A percentile compares a stretch with the other conserved stretches of the same genome.
These are phyloP conservation scores for Danaus plexippus DNA, from an alignment of 1,140 invertebrate species.

Conservation along the genomic window DNA sequence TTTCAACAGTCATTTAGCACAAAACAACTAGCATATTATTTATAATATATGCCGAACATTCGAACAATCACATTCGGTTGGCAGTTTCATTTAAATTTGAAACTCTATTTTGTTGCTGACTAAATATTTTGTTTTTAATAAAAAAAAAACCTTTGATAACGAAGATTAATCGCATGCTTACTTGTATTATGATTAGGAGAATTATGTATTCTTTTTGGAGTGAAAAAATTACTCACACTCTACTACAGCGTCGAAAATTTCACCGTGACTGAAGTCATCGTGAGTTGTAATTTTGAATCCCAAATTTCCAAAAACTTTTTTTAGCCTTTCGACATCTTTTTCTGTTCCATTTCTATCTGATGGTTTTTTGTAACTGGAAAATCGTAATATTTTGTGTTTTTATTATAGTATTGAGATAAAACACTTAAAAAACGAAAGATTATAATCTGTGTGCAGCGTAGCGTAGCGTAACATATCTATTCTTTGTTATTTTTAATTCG, in stretches of 20 bases:
- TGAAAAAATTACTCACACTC: slow-evolving; percentile 22
- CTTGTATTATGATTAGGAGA: too few species aligned
- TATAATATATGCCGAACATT: background rate
- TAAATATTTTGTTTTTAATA: too few species aligned
- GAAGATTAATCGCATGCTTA: too few species aligned
- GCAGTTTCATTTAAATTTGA: too few species aligned
- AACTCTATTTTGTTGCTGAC: too few species aligned
- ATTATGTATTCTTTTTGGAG: too few species aligned
- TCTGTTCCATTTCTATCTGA: slow-evolving; percentile 29
- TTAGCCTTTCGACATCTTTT: slow-evolving; percentile 31
- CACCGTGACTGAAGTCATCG: slow-evolving; percentile 26
- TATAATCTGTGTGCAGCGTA: too few species aligned
- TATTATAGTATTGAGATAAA: background rate
- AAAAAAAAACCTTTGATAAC: too few species aligned
- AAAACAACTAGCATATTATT: slow-evolving; percentile 4
- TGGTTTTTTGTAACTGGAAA: slow-evolving; percentile 25
- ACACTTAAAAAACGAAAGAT: background rate
- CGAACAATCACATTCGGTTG: too few species aligned
- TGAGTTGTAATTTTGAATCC: slow-evolving; percentile 27
- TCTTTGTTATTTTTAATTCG: too few species aligned
- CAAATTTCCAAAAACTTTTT: slow-evolving; percentile 28
- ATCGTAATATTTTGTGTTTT: background rate
- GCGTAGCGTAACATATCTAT: too few species aligned
- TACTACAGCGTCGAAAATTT: slow-evolving; percentile 30
- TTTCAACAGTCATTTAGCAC: too few species aligned